phyloP scores from a whole-genome alignment of 2,113 vertebrate species.

The Neotragus pygmaeus region DNA sequence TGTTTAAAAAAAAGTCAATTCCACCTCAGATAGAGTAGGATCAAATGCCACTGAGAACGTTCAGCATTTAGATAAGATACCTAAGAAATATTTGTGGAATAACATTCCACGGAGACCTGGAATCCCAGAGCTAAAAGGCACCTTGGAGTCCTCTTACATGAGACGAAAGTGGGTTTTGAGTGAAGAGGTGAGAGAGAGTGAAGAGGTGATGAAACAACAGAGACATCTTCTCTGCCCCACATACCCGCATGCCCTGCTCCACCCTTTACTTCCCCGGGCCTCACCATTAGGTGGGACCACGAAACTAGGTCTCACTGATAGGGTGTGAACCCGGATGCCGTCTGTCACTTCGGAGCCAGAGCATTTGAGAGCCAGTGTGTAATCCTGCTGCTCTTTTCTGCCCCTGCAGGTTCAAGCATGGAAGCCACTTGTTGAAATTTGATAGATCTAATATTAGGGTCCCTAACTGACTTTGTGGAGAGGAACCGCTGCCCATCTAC shows the following conservation, averaged over 20 bases:
- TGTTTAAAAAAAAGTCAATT: neutral
- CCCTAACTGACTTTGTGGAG: neutral
- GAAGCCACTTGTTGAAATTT: neutral
- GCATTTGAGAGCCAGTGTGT: neutral
- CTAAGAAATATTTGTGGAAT: neutral
- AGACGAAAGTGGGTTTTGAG: neutral
- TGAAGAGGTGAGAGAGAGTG: neutral
- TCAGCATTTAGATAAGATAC: neutral
- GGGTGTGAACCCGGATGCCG: neutral
- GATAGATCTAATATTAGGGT: neutral
- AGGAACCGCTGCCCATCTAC: neutral
- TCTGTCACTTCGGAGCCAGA: neutral
- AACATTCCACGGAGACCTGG: neutral
- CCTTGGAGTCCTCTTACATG: neutral
- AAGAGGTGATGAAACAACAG: neutral
- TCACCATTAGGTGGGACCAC: neutral
- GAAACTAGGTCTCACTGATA: neutral
- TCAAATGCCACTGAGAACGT: neutral
- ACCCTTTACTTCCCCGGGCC: neutral
- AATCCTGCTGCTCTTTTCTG: neutral
- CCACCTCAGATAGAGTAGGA: neutral
- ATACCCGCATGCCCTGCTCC: fast-evolving
- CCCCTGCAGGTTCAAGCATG: neutral
- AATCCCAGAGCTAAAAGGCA: neutral
- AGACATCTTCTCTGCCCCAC: neutral